phyloP scores from a whole-genome alignment of 2,888 invertebrate genomes.

The Magallana nippona region DNA sequence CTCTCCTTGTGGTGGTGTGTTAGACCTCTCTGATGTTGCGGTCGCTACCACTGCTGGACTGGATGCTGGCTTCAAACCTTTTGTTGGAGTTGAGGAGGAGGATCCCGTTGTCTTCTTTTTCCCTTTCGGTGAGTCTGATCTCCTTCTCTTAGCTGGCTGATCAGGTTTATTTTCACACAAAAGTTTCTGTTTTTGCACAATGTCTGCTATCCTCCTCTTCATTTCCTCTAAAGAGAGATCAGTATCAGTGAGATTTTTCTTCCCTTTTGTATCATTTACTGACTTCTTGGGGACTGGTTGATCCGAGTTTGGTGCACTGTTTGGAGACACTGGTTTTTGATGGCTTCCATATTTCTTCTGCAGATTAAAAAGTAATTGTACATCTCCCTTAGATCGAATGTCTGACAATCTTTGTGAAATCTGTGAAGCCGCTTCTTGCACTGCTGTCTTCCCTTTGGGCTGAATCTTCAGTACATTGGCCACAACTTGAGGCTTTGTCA shows the following conservation, averaged over 20 bases:
- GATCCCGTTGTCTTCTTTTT: neutral
- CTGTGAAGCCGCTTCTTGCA: slow-evolving; percentile 39
- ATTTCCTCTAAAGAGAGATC: slow-evolving; percentile 40
- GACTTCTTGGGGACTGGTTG: neutral
- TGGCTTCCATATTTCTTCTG: neutral
- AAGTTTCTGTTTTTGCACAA: slow-evolving; percentile 36
- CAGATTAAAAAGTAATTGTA: slow-evolving; percentile 36
- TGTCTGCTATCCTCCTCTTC: slow-evolving; percentile 39
- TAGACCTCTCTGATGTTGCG: neutral
- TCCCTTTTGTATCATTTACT: neutral
- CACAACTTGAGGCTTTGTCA: neutral
- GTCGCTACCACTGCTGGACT: neutral
- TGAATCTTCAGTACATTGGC: slow-evolving; percentile 28
- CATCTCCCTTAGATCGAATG: neutral
- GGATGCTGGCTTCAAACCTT: neutral
- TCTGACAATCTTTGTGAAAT: slow-evolving; percentile 27
- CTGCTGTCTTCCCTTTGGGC: neutral
- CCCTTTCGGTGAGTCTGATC: slow-evolving; percentile 8
- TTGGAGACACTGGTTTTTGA: neutral
- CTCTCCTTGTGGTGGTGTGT: neutral
- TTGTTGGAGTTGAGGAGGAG: neutral
- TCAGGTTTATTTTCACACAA: neutral
- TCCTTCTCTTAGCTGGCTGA: slow-evolving; percentile 11
- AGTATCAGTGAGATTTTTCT: slow-evolving; percentile 35
- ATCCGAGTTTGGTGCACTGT: neutral